phyloP scores from a whole-genome alignment of 1,140 invertebrate species.

The Popillia japonica region DNA sequence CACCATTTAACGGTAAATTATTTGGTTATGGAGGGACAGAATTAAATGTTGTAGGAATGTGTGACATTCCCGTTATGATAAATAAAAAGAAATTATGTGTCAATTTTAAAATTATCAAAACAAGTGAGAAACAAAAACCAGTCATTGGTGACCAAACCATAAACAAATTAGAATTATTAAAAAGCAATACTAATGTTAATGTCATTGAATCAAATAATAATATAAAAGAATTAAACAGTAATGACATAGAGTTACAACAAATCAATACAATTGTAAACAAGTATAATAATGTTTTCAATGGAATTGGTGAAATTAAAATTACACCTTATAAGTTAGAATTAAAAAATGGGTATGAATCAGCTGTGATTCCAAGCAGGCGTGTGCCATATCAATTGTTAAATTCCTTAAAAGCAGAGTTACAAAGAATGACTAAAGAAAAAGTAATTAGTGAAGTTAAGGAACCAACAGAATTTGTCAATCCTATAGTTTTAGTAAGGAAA shows the following conservation, averaged over 20 bases:
- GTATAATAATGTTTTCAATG: slow-evolving; percentile 33
- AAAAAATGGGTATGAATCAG: slow-evolving; percentile 45
- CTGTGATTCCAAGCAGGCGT: slow-evolving; percentile 53
- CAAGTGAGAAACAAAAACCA: background rate
- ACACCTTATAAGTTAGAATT: slow-evolving; percentile 40
- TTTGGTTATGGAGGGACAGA: background rate
- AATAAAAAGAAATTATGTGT: background rate
- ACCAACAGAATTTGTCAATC: slow-evolving; percentile 61
- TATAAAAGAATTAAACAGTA: background rate
- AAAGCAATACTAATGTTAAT: background rate
- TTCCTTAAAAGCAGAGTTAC: slow-evolving; percentile 54
- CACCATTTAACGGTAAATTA: background rate
- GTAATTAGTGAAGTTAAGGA: slow-evolving; percentile 52
- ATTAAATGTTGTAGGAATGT: background rate
- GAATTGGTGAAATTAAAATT: slow-evolving; percentile 43
- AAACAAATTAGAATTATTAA: background rate
- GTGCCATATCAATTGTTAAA: slow-evolving; percentile 55
- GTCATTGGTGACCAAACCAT: background rate
- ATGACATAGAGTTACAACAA: background rate
- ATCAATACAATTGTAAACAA: background rate
- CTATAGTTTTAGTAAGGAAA: slow-evolving; percentile 59
- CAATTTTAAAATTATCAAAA: background rate
- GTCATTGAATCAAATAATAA: background rate
- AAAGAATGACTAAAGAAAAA: slow-evolving; percentile 49
- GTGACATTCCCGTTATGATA: background rate